Evolutionary conservation across 2,113 vertebrate genomes (phyloP), one percentile per base, ranked within the genome.

Genomic region (Edolisoma coerulescens): DNA sequence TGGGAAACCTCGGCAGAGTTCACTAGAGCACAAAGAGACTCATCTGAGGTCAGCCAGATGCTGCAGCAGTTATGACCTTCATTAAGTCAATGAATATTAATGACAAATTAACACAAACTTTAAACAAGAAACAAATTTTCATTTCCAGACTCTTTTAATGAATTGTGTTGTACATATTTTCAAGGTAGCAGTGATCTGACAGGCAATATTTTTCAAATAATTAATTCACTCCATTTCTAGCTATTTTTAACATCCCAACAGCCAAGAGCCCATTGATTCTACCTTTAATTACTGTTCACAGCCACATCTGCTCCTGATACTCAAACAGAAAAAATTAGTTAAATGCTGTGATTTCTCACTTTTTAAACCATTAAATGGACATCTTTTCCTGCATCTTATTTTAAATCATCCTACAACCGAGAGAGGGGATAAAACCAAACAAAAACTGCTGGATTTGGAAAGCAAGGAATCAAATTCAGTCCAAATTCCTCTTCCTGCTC

Each of bases 161-260:
- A 95, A 90, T 95, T 68, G 27, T 12, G 0, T 24, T 86, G 85
- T 85, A 79, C 61, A 41, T 75, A 75, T 93, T 96, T 97, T 87
- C 91, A 76, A 96, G 44, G 79, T 84, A 96, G 74, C 76, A 93
- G 75, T 64, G 90, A 95, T 75, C 95, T 92, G 81, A 93, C 68
- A 84, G 63, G 57, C 44, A 78, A 39, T 88, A 87, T 76, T 97
- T 96, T 92, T 59, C 30, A 90, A 94, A 69, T 56, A 49, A 86
- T 70, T 94, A 71, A 74, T 96, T 97, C 96, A 95, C 87, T 84
- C 76, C 19, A 61, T 89, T 86, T 28, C 70, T 61, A 93, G 75
- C 91, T 93, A 57, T 65, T 69, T 74, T 89, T 78, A 35, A 35
- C 52, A 68, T 75, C 78, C 71, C 82, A 85, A 60, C 89, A 94